Evolutionary conservation across 2,797 vertebrate species (phyloP).

Genomic region (Natrix natrix): DNA sequence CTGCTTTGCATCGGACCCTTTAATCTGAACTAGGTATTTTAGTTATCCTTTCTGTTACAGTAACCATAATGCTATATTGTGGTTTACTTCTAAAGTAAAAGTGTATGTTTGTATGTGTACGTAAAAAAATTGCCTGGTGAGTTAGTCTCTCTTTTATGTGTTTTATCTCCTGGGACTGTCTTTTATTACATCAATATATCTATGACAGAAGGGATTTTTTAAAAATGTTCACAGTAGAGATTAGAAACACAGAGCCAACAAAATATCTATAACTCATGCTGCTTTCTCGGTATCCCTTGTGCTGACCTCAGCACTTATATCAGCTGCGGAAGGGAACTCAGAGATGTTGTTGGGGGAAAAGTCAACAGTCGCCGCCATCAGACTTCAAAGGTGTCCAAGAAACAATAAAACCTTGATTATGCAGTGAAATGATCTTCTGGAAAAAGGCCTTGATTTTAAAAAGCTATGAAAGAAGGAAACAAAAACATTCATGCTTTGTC

Average conservation of each 20-base stretch:
- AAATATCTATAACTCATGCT: neutral
- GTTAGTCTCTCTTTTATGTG: neutral
- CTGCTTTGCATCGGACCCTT: neutral
- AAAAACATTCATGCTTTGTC: slow-evolving; percentile 36
- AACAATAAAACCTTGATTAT: neutral
- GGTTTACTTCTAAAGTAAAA: neutral
- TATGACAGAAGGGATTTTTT: neutral
- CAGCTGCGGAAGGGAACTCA: no score
- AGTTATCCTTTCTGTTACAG: neutral
- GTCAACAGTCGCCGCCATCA: neutral
- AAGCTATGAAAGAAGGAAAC: slow-evolving; percentile 33
- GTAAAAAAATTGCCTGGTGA: neutral
- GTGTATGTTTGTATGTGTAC: neutral
- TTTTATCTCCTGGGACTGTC: neutral
- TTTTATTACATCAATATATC: neutral
- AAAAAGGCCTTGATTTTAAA: neutral
- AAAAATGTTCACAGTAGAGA: neutral
- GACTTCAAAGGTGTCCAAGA: neutral
- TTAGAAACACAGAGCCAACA: neutral
- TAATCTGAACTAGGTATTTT: neutral
- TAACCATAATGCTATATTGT: neutral
- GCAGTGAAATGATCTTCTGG: neutral
- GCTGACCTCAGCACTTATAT: neutral
- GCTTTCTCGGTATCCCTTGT: neutral
- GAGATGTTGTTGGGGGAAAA: neutral